These are phyloP conservation scores for Agonum fuliginosum DNA, from an alignment of 2,888 invertebrate species.

Conservation along the genomic window DNA sequence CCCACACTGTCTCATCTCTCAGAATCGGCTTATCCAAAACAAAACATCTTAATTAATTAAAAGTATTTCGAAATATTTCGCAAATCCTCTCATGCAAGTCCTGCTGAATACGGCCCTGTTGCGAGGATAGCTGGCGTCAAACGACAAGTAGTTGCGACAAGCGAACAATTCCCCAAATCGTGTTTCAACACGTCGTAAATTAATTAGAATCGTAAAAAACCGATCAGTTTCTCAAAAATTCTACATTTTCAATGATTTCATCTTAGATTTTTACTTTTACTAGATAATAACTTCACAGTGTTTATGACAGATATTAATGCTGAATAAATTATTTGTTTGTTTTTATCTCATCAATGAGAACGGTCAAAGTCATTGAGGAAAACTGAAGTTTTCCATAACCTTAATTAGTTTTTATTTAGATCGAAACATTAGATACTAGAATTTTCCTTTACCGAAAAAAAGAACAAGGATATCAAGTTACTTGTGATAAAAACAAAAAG, in stretches of 20 bases:
- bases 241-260: slow-evolving; percentile 10
- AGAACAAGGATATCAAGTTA: too few species aligned
- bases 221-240: slow-evolving; percentile 20
- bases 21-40: not conserved
- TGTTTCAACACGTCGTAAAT: slow-evolving; percentile 31
- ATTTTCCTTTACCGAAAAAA: too few species aligned
- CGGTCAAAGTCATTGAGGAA: not conserved
- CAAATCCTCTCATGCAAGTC: not conserved
- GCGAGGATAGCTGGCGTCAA: not conserved
- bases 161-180: slow-evolving; percentile 14
- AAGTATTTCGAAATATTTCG: slow-evolving; percentile 14
- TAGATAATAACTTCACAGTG: not conserved
- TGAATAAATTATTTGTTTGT: slow-evolving; percentile 5
- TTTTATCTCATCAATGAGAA: not conserved
- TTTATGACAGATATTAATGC: not conserved
- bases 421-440: too few species aligned
- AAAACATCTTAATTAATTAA: slow-evolving; percentile 34
- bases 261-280: slow-evolving; percentile 10
- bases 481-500: too few species aligned
- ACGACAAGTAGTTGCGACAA: slow-evolving; percentile 20
- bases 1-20: slow-evolving; percentile 13
- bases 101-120: not conserved
- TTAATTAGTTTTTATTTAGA: not conserved
- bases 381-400: not conserved
- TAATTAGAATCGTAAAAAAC: slow-evolving; percentile 34